phyloP scores from a whole-genome alignment of 2,888 invertebrate genomes.

The Ornithoptera priamus region DNA sequence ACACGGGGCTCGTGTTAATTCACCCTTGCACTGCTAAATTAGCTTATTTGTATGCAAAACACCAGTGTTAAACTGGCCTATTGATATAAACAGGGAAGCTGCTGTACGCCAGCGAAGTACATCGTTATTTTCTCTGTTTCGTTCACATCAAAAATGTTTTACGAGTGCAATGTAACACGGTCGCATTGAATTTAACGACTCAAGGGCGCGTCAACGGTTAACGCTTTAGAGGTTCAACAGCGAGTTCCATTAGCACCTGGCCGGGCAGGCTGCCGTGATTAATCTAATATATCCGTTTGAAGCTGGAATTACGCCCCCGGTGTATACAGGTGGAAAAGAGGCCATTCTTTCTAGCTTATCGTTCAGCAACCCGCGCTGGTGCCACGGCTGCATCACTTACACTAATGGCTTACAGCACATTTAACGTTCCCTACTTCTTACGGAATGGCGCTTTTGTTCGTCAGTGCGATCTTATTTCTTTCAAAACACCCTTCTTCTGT shows the following conservation, averaged over 20 bases:
- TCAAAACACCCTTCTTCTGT: conserved; percentile 18
- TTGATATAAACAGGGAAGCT: conserved; percentile 23
- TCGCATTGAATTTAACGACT: conserved; percentile 46
- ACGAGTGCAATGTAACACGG: conserved; percentile 33
- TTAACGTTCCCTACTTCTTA: conserved; percentile 44
- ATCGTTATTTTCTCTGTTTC: conserved; percentile 20
- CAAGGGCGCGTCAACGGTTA: conserved; percentile 46
- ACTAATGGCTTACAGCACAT: conserved; percentile 56
- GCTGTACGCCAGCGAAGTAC: conserved; percentile 3
- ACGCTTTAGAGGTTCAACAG: conserved; percentile 53
- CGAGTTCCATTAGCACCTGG: conserved; percentile 67
- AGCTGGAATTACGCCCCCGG: conserved; percentile 58
- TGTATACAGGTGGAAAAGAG: conserved; percentile 41
- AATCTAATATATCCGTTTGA: conserved; percentile 70
- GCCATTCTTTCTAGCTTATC: conserved; percentile 47
- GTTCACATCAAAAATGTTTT: conserved; percentile 31
- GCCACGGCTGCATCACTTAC: conserved; percentile 47
- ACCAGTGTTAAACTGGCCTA: conserved; percentile 21
- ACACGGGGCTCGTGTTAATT: conserved; percentile 7
- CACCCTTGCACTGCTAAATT: conserved; percentile 21
- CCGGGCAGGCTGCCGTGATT: conserved; percentile 64
- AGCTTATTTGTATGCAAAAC: conserved; percentile 25
- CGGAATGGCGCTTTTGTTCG: conserved; percentile 30
- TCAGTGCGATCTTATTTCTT: conserved; percentile 28
- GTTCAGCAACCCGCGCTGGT: conserved; percentile 40